phyloP scores from a whole-genome alignment of 2,797 vertebrate genomes.

The Stomatorhinus walkeri region DNA sequence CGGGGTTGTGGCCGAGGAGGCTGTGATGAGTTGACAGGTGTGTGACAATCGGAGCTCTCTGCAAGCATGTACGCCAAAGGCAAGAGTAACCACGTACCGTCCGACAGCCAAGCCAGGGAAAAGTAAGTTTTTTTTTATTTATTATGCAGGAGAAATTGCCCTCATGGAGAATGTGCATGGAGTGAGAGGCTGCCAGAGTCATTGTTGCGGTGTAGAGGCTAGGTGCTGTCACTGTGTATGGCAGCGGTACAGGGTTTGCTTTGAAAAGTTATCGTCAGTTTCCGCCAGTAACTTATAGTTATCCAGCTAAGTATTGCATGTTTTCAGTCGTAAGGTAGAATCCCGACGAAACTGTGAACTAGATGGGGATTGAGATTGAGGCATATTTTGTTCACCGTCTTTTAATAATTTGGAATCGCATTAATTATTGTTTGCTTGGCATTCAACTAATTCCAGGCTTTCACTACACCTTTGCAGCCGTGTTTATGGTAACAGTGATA shows the following conservation, averaged over 20 bases:
- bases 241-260: conserved; percentile 33
- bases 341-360: background rate
- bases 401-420: background rate
- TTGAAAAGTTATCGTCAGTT: conserved; percentile 49
- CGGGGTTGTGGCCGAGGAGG: conserved; percentile 87
- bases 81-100: conserved; percentile 93
- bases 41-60: conserved; percentile 90
- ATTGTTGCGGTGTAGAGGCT: conserved; percentile 46
- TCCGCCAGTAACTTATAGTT: background rate
- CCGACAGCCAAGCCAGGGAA: conserved; percentile 94
- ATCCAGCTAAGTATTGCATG: background rate
- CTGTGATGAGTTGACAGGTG: conserved; percentile 98
- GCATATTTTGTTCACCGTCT: background rate
- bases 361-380: background rate
- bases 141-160: conserved; percentile 54
- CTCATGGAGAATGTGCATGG: conserved; percentile 46
- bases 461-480: background rate
- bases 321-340: background rate
- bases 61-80: conserved; percentile 98
- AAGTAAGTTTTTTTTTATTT: conserved; percentile 74
- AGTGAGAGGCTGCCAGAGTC: conserved; percentile 44
- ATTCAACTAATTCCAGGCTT: background rate
- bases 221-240: conserved; percentile 30
- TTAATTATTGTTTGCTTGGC: background rate
- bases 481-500: background rate